A percentile compares a stretch with the other conserved stretches of the same genome.
phyloP scores from a whole-genome alignment of 2,113 vertebrate genomes.

The Barnardius zonarius region DNA sequence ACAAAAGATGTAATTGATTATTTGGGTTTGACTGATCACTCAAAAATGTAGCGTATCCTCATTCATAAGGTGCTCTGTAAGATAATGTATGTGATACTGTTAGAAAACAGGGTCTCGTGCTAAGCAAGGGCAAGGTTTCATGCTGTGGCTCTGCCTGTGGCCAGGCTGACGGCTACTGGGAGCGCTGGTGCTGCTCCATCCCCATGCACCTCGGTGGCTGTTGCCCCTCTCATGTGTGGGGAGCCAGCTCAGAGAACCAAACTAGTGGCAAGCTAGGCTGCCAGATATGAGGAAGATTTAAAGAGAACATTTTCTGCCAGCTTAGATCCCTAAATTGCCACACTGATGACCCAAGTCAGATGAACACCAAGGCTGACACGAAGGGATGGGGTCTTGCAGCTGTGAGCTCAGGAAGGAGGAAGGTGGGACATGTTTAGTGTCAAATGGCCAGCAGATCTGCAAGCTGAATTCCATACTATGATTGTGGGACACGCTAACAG shows the following conservation, averaged over 20 bases:
- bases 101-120: not conserved
- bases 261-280: not conserved
- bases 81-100: constrained; percentile 53
- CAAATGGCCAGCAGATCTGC: not conserved
- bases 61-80: constrained; percentile 46
- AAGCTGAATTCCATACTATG: not conserved
- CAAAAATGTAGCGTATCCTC: constrained; percentile 68
- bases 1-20: constrained; percentile 76
- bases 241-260: not conserved
- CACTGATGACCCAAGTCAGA: not conserved
- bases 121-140: not conserved
- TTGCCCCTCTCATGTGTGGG: fast-evolving
- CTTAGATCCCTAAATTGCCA: not conserved
- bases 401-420: not conserved
- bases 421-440: not conserved
- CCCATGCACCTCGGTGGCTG: not conserved
- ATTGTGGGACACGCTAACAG: not conserved
- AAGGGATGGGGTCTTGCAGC: not conserved
- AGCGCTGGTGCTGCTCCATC: not conserved
- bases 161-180: not conserved
- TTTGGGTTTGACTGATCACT: constrained; percentile 72
- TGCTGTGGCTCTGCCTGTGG: not conserved
- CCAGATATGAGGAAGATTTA: not conserved
- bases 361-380: not conserved
- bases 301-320: not conserved